A percentile compares a stretch with the other conserved stretches of the same genome.
These are phyloP conservation scores for Caenorhabditis inopinata DNA, from an alignment of 1,140 invertebrate genomes.

Conservation along the genomic window DNA sequence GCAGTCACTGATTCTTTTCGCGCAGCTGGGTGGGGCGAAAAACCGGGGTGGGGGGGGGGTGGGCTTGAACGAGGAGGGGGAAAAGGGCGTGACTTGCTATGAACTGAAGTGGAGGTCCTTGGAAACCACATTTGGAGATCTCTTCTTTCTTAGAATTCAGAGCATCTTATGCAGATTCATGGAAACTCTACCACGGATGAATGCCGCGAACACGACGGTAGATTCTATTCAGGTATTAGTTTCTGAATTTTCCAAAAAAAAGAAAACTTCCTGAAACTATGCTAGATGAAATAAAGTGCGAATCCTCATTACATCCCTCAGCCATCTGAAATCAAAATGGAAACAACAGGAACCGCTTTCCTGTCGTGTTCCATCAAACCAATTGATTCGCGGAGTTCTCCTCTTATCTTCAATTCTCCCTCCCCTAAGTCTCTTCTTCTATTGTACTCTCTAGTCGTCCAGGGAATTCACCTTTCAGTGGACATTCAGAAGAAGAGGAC, in stretches of 20 bases:
- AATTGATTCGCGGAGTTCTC: constrained; percentile 10
- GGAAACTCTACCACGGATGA: constrained; percentile 7
- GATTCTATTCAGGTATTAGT: background rate
- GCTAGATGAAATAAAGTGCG: too few species aligned
- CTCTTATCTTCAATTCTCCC: constrained; percentile 14
- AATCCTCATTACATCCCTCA: too few species aligned
- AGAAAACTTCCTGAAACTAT: too few species aligned
- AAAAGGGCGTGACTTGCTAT: constrained; percentile 5
- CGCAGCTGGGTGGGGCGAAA: background rate
- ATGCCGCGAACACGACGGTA: background rate
- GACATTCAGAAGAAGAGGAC: background rate
- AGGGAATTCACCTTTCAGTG: constrained; percentile 20
- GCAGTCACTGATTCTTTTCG: constrained; percentile 15
- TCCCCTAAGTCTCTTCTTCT: constrained; percentile 16
- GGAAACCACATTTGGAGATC: too few species aligned
- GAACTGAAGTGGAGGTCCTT: background rate
- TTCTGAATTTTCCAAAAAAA: too few species aligned
- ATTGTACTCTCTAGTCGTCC: background rate
- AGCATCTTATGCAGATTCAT: background rate
- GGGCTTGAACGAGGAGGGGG: too few species aligned
- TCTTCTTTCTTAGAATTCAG: too few species aligned
- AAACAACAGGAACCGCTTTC: background rate
- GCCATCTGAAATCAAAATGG: background rate
- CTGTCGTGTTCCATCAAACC: constrained; percentile 30
- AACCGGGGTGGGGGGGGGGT: too few species aligned